phyloP scores from a whole-genome alignment of 2,797 vertebrate genomes.

The Melanotaenia parkinsoni region DNA sequence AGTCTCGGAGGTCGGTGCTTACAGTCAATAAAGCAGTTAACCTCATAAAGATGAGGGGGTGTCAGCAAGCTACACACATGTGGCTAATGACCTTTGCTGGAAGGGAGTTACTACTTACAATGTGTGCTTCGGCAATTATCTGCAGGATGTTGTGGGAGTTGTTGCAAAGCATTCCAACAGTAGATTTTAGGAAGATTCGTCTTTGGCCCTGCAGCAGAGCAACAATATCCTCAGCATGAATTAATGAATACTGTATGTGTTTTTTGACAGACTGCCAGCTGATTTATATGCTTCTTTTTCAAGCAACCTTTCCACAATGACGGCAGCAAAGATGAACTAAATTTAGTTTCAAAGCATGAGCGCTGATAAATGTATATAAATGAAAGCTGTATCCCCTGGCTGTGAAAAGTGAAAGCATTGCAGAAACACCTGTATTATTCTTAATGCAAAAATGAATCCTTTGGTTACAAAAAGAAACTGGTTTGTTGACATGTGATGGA shows the following conservation, averaged over 20 bases:
- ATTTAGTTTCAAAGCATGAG: neutral
- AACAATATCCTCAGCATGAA: constrained; percentile 19
- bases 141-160: constrained; percentile 63
- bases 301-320: neutral
- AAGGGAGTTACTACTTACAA: constrained; percentile 40
- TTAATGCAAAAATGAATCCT: neutral
- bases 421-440: neutral
- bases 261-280: constrained; percentile 24
- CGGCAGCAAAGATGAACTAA: neutral
- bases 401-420: neutral
- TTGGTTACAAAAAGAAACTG: neutral
- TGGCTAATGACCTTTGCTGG: constrained; percentile 50
- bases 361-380: neutral
- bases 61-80: constrained; percentile 36
- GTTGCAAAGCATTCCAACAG: constrained; percentile 41
- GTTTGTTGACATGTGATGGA: neutral
- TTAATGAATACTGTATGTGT: constrained; percentile 14
- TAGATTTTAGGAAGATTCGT: constrained; percentile 40
- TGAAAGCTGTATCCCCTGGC: neutral
- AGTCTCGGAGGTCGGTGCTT: constrained; percentile 63
- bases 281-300: constrained; percentile 16
- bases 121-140: constrained; percentile 42
- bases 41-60: constrained; percentile 41
- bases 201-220: constrained; percentile 31
- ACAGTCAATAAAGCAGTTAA: constrained; percentile 53